Evolutionary conservation across 2,888 invertebrate genomes (phyloP), one percentile per base, ranked within the genome.

Genomic region (Stramonita haemastoma): DNA sequence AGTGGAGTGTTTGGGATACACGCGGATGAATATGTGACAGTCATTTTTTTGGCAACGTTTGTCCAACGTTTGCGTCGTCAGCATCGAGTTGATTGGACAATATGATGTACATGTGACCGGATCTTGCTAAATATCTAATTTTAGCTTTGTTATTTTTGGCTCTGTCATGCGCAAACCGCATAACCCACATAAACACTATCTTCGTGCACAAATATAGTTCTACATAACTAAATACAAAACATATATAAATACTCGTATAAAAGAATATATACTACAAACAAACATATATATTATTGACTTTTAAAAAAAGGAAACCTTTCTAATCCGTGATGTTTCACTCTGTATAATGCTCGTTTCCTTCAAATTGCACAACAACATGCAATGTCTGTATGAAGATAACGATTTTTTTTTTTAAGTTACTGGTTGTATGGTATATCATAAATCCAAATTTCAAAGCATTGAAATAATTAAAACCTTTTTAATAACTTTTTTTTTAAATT

Each of bases 61-160:
- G 32, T 34, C 77, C 32, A 22, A 90, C 90, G 90, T 60, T 29
- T 79, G 83, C 57, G 36, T n/a, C 81, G 79, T 85, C 77, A 77
- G 29, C 70, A 86, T 88, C 32, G 26, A 29, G 5, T 22, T 46
- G 86, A 86, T 86, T 86, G 86, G 86, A 66, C 32, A 34, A 86
- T 32, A 15, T 13, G n/a, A 34, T n/a, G 19, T 1, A 19, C 85
- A 85, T 56, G 85, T 85, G 85, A 85, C 29, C 19, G 29, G 77
- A 17, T 32, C 60, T 79, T 32, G 15, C 11, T 83, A 83, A 83
- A 22, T 11, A 32, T 57, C 86, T 86, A 86, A 34, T 86, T 86
- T 86, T 66, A 86, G 66, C 56, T 29, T 73, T 66, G 32, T 29
- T 86, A 86, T 86, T 73, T 86, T 70, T 13, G 32, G 34, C 22